Percentiles rank a stretch among this genome's conserved stretches.
phyloP scores from a whole-genome alignment of 2,888 invertebrate species.

The Crepidodera aurea region DNA sequence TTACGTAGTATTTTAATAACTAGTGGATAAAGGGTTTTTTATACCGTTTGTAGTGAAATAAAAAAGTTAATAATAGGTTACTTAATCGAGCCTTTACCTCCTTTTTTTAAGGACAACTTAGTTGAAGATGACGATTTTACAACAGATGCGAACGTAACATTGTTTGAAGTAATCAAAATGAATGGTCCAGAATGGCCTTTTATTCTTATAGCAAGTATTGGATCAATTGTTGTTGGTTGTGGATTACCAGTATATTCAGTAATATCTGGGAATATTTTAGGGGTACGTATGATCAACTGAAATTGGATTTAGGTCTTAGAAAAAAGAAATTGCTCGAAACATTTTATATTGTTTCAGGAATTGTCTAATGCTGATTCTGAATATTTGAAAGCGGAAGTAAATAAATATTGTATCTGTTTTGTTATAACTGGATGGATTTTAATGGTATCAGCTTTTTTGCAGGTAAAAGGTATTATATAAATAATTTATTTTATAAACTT shows the following conservation, averaged over 20 bases:
- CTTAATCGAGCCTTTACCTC: no score
- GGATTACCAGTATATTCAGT: conserved; percentile 78
- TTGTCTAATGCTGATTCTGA: conserved; percentile 63
- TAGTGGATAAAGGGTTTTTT: background rate
- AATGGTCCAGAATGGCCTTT: conserved; percentile 75
- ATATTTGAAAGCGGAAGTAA: conserved; percentile 67
- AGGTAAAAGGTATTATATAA: no score
- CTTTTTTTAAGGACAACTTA: background rate
- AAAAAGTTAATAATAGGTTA: no score
- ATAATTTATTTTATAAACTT: no score
- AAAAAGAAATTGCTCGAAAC: no score
- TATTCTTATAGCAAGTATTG: conserved; percentile 68
- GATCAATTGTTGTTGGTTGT: conserved; percentile 72
- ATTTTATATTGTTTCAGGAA: conserved; percentile 56
- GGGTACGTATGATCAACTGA: conserved; percentile 65
- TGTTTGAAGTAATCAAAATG: conserved; percentile 56
- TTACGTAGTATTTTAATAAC: no score
- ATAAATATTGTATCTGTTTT: conserved; percentile 72
- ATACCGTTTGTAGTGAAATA: no score
- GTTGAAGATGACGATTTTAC: conserved; percentile 37
- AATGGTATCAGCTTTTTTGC: conserved; percentile 72
- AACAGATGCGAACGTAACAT: conserved; percentile 40
- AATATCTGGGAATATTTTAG: conserved; percentile 76
- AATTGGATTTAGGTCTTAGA: no score
- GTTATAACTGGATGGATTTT: conserved; percentile 71